phyloP scores from a whole-genome alignment of 2,797 vertebrate species.

The Paramormyrops hopkinsi region DNA sequence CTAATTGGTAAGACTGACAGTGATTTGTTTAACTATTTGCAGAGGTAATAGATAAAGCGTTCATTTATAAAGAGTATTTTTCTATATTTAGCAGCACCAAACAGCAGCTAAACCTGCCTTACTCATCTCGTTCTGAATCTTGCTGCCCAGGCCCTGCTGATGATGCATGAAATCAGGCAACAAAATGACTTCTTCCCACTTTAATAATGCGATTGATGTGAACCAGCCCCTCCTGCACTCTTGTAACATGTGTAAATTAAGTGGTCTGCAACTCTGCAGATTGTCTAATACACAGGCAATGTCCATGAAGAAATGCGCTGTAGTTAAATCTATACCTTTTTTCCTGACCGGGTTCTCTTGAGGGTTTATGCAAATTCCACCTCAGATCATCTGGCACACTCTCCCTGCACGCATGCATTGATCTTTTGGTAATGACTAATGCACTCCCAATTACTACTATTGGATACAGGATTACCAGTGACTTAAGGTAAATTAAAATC shows the following conservation, averaged over 20 bases:
- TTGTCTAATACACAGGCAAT: not conserved
- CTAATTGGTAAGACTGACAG: not conserved
- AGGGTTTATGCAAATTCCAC: constrained; percentile 11
- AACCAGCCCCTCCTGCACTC: not conserved
- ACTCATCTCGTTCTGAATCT: not conserved
- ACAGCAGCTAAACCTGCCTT: not conserved
- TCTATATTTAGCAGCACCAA: not conserved
- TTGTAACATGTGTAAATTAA: not conserved
- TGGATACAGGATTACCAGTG: constrained; percentile 19
- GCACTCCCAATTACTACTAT: constrained; percentile 19
- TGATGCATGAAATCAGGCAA: not conserved
- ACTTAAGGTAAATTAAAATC: constrained; percentile 25
- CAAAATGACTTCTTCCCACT: not conserved
- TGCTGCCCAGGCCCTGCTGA: not conserved
- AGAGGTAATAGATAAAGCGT: not conserved
- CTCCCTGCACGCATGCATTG: not conserved
- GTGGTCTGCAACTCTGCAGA: not conserved
- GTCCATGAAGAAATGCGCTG: not conserved
- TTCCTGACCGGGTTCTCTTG: not conserved
- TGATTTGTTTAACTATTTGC: not conserved
- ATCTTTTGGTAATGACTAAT: constrained; percentile 13
- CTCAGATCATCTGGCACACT: not conserved
- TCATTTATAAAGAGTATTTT: not conserved
- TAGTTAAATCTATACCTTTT: constrained; percentile 8
- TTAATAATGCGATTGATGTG: not conserved